Evolutionary conservation across 1,140 invertebrate species (phyloP).

Genomic region (Halictus rubicundus): DNA sequence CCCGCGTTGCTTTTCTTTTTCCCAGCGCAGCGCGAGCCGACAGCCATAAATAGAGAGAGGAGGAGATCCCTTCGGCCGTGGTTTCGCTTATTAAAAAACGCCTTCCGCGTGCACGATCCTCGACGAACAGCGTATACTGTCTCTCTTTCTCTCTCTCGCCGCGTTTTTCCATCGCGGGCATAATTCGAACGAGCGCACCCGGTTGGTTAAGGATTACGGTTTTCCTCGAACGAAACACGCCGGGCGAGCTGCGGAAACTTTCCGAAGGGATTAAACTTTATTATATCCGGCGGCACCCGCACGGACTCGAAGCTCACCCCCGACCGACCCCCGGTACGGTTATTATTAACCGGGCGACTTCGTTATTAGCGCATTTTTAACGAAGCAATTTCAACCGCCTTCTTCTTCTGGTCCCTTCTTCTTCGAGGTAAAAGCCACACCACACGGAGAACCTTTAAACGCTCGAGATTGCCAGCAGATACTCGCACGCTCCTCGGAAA

Average conservation of each 20-base stretch:
- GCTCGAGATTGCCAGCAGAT: no score
- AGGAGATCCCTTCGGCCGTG: background rate
- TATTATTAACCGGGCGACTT: slow-evolving; percentile 53
- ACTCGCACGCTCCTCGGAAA: no score
- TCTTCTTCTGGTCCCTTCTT: no score
- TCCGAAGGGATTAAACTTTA: slow-evolving; percentile 60
- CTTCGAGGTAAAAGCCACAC: no score
- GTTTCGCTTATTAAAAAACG: slow-evolving; percentile 43
- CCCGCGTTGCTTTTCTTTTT: background rate
- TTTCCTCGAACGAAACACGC: slow-evolving; percentile 35
- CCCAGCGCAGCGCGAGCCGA: background rate
- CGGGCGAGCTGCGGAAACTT: slow-evolving; percentile 33
- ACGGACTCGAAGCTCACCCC: slow-evolving; percentile 35
- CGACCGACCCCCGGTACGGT: background rate
- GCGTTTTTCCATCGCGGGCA: slow-evolving; percentile 16
- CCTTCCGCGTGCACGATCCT: background rate
- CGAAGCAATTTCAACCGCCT: slow-evolving; percentile 15
- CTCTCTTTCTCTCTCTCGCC: background rate
- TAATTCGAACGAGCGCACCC: slow-evolving; percentile 38
- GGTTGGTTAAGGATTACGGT: slow-evolving; percentile 40
- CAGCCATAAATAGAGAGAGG: background rate
- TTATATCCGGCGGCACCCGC: slow-evolving; percentile 31
- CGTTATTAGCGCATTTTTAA: slow-evolving; percentile 54
- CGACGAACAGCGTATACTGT: background rate
- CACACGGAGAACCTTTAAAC: no score